Evolutionary conservation across 2,888 invertebrate genomes (phyloP).

Genomic region (Sthenelais limicola): DNA sequence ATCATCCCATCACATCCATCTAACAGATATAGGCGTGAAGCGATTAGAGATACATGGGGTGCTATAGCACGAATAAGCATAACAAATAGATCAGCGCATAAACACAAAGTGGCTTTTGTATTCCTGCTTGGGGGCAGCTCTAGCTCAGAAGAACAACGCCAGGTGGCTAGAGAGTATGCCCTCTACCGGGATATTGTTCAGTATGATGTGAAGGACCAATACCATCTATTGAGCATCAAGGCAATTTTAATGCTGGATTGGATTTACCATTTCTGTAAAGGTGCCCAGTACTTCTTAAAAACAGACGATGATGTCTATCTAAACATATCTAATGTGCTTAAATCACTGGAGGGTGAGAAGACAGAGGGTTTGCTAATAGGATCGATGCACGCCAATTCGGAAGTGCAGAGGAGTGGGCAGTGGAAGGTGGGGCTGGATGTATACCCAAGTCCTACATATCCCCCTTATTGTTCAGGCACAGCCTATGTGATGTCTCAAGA

Average conservation of each 20-base stretch:
- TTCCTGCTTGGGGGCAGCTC: slow-evolving; percentile 22
- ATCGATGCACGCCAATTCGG: slow-evolving; percentile 19
- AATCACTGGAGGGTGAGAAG: background rate
- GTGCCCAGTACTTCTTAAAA: slow-evolving; percentile 29
- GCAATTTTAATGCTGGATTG: slow-evolving; percentile 31
- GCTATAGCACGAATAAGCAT: slow-evolving; percentile 1
- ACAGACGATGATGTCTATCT: slow-evolving; percentile 40
- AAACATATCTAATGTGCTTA: slow-evolving; percentile 29
- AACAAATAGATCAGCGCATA: no score
- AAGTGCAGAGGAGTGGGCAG: slow-evolving; percentile 34
- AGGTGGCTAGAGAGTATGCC: background rate
- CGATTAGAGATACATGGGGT: slow-evolving; percentile 38
- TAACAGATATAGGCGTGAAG: slow-evolving; percentile 21
- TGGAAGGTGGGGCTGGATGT: slow-evolving; percentile 19
- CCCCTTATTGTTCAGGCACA: slow-evolving; percentile 40
- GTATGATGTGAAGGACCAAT: slow-evolving; percentile 20
- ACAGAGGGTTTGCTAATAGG: background rate
- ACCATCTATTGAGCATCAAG: slow-evolving; percentile 25
- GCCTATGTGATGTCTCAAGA: slow-evolving; percentile 35
- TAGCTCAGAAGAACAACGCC: background rate
- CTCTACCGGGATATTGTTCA: slow-evolving; percentile 35
- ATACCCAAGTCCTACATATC: slow-evolving; percentile 25
- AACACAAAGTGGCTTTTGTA: background rate
- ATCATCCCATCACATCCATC: slow-evolving; percentile 28
- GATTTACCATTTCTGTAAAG: slow-evolving; percentile 9